Evolutionary conservation across 1,140 invertebrate species (phyloP).

Genomic region (Cydia fagiglandana): DNA sequence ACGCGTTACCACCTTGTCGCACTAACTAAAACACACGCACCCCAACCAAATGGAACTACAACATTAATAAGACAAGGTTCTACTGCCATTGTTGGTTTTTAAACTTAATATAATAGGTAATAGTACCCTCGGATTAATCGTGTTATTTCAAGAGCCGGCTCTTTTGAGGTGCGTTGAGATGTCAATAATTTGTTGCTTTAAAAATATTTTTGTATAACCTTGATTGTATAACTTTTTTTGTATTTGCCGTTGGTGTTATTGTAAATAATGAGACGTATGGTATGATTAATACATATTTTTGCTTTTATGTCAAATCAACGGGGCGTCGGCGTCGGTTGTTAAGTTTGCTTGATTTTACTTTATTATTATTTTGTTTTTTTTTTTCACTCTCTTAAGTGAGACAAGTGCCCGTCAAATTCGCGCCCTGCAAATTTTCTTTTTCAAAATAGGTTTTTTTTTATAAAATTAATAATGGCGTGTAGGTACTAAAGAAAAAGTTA

Average conservation of each 20-base stretch:
- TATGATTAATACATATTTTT: not conserved
- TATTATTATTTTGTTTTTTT: too few relatives aligned
- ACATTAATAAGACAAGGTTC: slow-evolving; percentile 29
- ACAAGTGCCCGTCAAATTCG: too few relatives aligned
- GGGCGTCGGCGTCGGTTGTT: too few relatives aligned
- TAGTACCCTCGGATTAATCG: slow-evolving; percentile 60
- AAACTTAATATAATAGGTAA: slow-evolving; percentile 68
- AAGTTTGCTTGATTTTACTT: too few relatives aligned
- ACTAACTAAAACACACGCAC: not conserved
- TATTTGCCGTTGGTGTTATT: slow-evolving; percentile 2
- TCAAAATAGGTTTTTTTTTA: too few relatives aligned
- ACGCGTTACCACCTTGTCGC: slow-evolving; percentile 1
- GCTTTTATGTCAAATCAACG: too few relatives aligned
- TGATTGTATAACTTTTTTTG: not conserved
- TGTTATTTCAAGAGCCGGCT: slow-evolving; percentile 60
- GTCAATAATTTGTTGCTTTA: slow-evolving; percentile 59
- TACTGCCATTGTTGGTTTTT: slow-evolving; percentile 54
- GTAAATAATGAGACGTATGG: slow-evolving; percentile 3
- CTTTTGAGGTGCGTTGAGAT: slow-evolving; percentile 49
- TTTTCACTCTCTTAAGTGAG: too few relatives aligned
- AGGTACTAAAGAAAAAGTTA: too few relatives aligned
- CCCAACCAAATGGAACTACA: not conserved
- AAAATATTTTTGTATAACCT: slow-evolving; percentile 44
- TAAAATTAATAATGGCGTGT: too few relatives aligned
- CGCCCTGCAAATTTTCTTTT: too few relatives aligned